Evolutionary conservation across 2,888 invertebrate genomes (phyloP), one percentile per base, ranked within the genome.

Genomic region (Erebia epiphron): DNA sequence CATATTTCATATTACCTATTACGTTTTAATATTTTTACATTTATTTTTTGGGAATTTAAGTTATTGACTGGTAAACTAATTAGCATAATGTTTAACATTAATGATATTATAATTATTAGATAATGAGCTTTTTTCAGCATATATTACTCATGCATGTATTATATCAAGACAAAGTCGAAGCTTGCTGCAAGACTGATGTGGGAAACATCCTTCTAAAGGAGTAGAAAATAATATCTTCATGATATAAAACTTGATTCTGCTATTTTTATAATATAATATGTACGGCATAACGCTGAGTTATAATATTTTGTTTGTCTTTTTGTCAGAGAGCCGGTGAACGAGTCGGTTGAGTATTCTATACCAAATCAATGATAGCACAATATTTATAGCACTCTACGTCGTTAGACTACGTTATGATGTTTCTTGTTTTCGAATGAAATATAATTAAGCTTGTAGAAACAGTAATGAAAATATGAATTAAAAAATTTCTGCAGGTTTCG

Each of bases 101-200:
- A 18, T 50, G 2, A 35, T 35, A 35, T 35, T 35, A 35, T 35
- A 35, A 35, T 35, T 35, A 35, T 35, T 35, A 35, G 35, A 54
- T 16, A 35, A 71, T 57, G 70, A 74, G 74, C 74, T 73, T 76
- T 68, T 66, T 72, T 69, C 70, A 67, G 60, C 58, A 69, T 69
- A 26, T 26, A 61, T 70, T 66, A 66, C 50, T 58, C 64, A 49
- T 69, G 70, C 66, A 64, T 69, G 70, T 73, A 70, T 68, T 52
- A 64, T 76, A 75, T 75, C 71, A 70, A 69, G 73, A 70, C 72
- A 62, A 69, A 74, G 75, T 87, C 86, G 82, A 88, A 84, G 90
- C 90, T 88, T 86, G 89, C 87, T 86, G 89, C 87, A 91, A 92
- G 92, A 92, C 92, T 92, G 92, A 92, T 79, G 80, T 78, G 78